A percentile compares a stretch with the other conserved stretches of the same genome.
phyloP scores from a whole-genome alignment of 2,888 invertebrate species.

The Plutella xylostella region DNA sequence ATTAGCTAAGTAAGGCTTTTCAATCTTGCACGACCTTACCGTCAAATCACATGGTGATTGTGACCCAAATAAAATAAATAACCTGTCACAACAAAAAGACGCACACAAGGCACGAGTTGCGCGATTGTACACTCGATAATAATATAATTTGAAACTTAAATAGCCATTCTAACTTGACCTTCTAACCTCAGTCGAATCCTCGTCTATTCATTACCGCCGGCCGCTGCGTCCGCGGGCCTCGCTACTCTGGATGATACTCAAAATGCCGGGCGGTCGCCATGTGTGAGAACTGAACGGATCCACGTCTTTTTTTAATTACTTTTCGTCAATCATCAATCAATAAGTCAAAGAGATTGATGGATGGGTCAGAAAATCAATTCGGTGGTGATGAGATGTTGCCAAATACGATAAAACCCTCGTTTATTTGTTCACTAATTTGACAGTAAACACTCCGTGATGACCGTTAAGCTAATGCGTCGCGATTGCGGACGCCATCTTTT shows the following conservation, averaged over 20 bases:
- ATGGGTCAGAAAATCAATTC: conserved; percentile 54
- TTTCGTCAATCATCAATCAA: conserved; percentile 64
- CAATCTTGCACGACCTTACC: conserved; percentile 23
- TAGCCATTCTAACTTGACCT: conserved; percentile 28
- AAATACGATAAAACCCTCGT: conserved; percentile 19
- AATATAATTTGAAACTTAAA: conserved; percentile 41
- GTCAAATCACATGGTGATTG: conserved; percentile 25
- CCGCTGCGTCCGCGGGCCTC: conserved; percentile 19
- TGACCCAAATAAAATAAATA: conserved; percentile 45
- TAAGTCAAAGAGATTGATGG: conserved; percentile 60
- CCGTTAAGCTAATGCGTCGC: conserved; percentile 8
- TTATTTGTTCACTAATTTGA: conserved; percentile 51
- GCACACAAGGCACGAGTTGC: conserved; percentile 27
- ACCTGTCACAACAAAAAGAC: conserved; percentile 42
- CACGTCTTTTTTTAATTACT: conserved; percentile 55
- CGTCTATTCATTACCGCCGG: not conserved
- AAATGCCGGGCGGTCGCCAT: conserved; percentile 23
- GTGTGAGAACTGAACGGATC: conserved; percentile 34
- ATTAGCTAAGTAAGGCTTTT: conserved; percentile 12
- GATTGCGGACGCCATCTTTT: not conserved
- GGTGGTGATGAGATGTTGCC: conserved; percentile 48
- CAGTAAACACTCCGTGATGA: conserved; percentile 40
- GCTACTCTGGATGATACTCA: conserved; percentile 21
- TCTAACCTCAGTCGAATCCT: conserved; percentile 10
- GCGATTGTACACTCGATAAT: conserved; percentile 45